phyloP scores from a whole-genome alignment of 2,797 vertebrate genomes.

The Ctenochaetus hawaiiensis region DNA sequence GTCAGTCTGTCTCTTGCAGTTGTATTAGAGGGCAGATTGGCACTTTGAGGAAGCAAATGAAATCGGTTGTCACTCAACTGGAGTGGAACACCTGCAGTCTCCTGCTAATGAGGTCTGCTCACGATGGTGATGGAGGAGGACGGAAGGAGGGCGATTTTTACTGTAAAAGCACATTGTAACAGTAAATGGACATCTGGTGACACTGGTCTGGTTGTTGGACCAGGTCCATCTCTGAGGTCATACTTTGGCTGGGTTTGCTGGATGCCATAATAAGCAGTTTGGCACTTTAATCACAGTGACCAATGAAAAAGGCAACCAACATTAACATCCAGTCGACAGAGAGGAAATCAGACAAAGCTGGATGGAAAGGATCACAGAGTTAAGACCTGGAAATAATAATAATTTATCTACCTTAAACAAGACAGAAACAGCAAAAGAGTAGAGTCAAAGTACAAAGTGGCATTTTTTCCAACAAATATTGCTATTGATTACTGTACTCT shows the following conservation, averaged over 20 bases:
- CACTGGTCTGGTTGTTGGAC: conserved; percentile 10
- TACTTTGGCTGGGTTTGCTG: conserved; percentile 33
- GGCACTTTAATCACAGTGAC: conserved; percentile 53
- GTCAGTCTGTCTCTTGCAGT: conserved; percentile 39
- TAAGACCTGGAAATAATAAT: conserved; percentile 31
- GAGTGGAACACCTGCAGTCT: conserved; percentile 64
- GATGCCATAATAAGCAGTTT: conserved; percentile 50
- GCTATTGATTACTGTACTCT: background rate
- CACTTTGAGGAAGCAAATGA: conserved; percentile 59
- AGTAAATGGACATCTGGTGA: conserved; percentile 3
- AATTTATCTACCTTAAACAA: conserved; percentile 1
- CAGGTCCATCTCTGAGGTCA: conserved; percentile 30
- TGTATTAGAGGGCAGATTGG: conserved; percentile 58
- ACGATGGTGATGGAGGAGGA: background rate
- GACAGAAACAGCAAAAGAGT: background rate
- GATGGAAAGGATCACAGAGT: conserved; percentile 11
- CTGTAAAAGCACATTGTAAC: conserved; percentile 23
- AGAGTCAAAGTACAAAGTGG: background rate
- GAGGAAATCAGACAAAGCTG: conserved; percentile 51
- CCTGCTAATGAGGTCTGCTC: conserved; percentile 47
- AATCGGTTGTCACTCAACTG: conserved; percentile 55
- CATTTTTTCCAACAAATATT: background rate
- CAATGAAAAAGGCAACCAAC: conserved; percentile 34
- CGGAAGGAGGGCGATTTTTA: conserved; percentile 1
- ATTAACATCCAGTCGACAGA: conserved; percentile 49